Base-by-base conservation (phyloP, 1,140 invertebrate genomes). In the Conus ventricosus region DNA sequence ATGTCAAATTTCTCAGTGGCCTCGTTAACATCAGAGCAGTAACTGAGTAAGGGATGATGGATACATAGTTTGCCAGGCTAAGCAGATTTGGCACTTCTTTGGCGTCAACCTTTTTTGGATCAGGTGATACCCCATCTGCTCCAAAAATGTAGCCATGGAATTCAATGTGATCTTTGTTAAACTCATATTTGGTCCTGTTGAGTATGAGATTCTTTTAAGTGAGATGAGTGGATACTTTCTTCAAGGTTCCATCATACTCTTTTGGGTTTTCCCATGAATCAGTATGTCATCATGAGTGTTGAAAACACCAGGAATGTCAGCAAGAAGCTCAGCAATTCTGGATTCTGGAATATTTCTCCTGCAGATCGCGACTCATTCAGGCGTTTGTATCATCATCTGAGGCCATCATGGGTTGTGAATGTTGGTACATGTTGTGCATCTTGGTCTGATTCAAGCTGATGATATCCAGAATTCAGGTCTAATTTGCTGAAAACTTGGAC, bases 251-350 rank as follows among this genome's bases (percentile, higher is more conserved):
- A 80, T 92, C 88, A 71, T 92, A 88, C 71, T 92, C 90, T 25
- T 82, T n/a, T 23, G 25, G 78, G 71, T 75, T 60, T 23, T 84
- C 23, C 88, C 93, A 88, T 90, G 89, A 53, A 93, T 88, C 53
- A 93, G 63, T 20, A 92, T 91, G 39, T 92, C 91, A 71, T 92
- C 88, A 39, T 78, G 78, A 17, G 90, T 90, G 60, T 90, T 91
- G 23, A 60, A 7, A 4, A 88, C 90, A 17, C 90, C 89, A 71
- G 84, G 57, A 88, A 76, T 89, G 54, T 83, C 83, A 11, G 54
- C 39, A 20, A 90, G 57, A 1, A 89, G 53, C 78, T 91, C 85
- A 83, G 87, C 11, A 8, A 91, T 39, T 85, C 13, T 90, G 78
- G 8, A 83, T 76, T 39, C 53, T 92, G 85, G 76, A 90, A 91